phyloP scores from a whole-genome alignment of 2,113 vertebrate species.

The Eulacestoma nigropectus region DNA sequence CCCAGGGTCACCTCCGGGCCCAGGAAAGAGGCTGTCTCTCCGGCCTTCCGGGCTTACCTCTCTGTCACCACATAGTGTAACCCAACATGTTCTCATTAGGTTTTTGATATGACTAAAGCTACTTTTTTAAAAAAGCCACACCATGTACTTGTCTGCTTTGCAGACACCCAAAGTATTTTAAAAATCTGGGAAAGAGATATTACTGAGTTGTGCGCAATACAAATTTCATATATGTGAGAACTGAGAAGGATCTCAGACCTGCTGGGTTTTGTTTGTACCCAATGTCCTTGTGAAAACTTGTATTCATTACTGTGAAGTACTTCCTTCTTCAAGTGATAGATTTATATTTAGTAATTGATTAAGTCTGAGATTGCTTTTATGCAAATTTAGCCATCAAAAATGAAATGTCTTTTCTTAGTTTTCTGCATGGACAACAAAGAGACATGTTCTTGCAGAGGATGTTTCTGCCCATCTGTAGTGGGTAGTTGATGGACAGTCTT shows the following conservation, averaged over 20 bases:
- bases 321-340: background rate
- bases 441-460: background rate
- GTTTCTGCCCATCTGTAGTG: background rate
- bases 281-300: background rate
- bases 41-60: too few relatives aligned
- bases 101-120: background rate
- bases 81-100: background rate
- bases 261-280: background rate
- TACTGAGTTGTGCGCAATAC: background rate
- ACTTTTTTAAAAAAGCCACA: background rate
- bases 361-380: slow-evolving; percentile 52
- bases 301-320: background rate
- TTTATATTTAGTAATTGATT: slow-evolving; percentile 41
- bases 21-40: too few relatives aligned
- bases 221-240: background rate
- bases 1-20: too few relatives aligned
- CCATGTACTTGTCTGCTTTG: background rate
- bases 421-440: background rate
- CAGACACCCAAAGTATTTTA: background rate
- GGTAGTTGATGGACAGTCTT: too few relatives aligned
- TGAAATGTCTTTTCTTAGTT: background rate
- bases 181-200: background rate
- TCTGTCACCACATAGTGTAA: too few relatives aligned
- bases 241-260: background rate
- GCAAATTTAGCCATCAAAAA: slow-evolving; percentile 7